These are phyloP conservation scores for Nomada ruficornis DNA, from an alignment of 2,888 invertebrate genomes.

Conservation along the genomic window DNA sequence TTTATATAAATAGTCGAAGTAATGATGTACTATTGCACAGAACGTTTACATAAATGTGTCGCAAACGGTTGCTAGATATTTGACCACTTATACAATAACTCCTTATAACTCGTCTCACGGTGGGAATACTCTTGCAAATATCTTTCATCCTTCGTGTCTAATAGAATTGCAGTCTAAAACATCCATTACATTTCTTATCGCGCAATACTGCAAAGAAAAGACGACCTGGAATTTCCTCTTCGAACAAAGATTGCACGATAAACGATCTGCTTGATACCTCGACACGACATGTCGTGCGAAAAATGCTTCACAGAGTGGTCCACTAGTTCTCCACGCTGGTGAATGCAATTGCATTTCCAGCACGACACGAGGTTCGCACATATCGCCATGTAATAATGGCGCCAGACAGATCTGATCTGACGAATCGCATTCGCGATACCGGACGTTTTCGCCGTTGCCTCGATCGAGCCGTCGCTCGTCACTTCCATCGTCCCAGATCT, in stretches of 20 bases:
- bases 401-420: conserved; percentile 44
- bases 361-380: conserved; percentile 6
- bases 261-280: conserved; percentile 41
- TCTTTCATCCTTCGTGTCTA: too few species aligned
- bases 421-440: conserved; percentile 46
- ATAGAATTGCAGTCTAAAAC: too few species aligned
- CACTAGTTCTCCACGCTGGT: conserved; percentile 23
- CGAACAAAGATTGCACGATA: conserved; percentile 27
- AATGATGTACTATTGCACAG: too few species aligned
- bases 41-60: too few species aligned
- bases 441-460: conserved; percentile 23
- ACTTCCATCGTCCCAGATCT: conserved; percentile 55
- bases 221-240: neutral
- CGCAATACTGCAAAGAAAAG: too few species aligned
- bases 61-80: too few species aligned
- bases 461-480: conserved; percentile 39
- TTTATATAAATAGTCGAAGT: too few species aligned
- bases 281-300: conserved; percentile 68
- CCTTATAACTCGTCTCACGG: too few species aligned
- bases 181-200: too few species aligned
- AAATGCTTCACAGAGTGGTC: conserved; percentile 34
- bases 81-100: too few species aligned
- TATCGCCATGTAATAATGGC: conserved; percentile 38
- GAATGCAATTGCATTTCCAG: conserved; percentile 37
- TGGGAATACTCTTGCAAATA: too few species aligned